These are phyloP conservation scores for Brachionichthys hirsutus DNA, from an alignment of 2,113 vertebrate species.

Conservation along the genomic window DNA sequence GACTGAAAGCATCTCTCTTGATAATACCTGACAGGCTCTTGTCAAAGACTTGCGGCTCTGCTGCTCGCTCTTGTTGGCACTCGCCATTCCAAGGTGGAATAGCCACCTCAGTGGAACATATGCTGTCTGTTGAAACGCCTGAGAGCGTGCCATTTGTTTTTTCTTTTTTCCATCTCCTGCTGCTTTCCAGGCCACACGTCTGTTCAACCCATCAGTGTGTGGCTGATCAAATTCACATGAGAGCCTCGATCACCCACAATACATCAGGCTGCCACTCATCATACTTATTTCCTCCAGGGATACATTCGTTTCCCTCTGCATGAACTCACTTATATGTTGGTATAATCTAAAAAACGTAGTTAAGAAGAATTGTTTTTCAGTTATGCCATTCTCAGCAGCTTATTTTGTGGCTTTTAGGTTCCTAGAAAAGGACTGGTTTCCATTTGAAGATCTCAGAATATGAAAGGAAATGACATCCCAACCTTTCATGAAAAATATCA, in stretches of 20 bases:
- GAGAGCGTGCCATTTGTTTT: conserved; percentile 47
- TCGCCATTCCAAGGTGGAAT: conserved; percentile 72
- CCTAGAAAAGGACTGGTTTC: conserved; percentile 43
- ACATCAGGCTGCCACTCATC: conserved; percentile 60
- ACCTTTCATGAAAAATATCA: too few relatives aligned
- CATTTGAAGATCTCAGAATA: conserved; percentile 16
- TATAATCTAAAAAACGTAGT: too few relatives aligned
- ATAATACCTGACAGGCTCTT: conserved; percentile 67
- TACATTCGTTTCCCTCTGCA: conserved; percentile 38
- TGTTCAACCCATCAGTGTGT: conserved; percentile 74
- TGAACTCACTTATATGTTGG: conserved; percentile 24
- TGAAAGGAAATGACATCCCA: conserved; percentile 24
- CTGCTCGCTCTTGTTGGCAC: conserved; percentile 68
- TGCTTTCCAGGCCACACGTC: conserved; percentile 69
- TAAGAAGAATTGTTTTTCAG: too few relatives aligned
- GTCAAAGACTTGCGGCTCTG: conserved; percentile 68
- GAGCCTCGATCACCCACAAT: conserved; percentile 66
- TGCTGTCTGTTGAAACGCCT: conserved; percentile 79
- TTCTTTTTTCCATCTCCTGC: conserved; percentile 21
- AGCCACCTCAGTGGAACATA: conserved; percentile 77
- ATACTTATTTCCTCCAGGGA: conserved; percentile 47
- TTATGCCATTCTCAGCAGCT: conserved; percentile 18
- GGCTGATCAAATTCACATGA: conserved; percentile 75
- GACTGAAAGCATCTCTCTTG: conserved; percentile 51
- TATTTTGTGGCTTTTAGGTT: conserved; percentile 44